Percentiles rank a stretch among this genome's conserved stretches.
phyloP scores from a whole-genome alignment of 2,113 vertebrate species.

The Rhinopomastus cyanomelas region DNA sequence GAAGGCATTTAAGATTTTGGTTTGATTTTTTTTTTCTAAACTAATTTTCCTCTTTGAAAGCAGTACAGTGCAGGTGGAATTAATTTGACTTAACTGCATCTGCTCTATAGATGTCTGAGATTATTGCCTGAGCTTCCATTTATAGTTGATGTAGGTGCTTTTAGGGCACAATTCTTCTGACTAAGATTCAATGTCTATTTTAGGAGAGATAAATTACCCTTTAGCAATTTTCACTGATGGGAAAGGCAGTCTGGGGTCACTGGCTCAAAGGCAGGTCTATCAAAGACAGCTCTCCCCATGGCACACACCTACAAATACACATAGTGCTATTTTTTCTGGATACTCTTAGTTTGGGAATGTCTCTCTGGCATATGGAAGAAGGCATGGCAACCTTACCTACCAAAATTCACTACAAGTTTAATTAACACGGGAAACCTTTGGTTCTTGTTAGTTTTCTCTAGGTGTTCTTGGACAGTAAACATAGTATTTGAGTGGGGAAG shows the following conservation, averaged over 20 bases:
- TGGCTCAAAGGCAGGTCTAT: not conserved
- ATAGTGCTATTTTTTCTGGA: not conserved
- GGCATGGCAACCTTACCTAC: not conserved
- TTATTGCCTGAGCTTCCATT: not conserved
- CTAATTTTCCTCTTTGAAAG: not conserved
- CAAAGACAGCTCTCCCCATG: not conserved
- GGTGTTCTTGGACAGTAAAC: not conserved
- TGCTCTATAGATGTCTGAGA: not conserved
- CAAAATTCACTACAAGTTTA: not conserved
- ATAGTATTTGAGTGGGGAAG: rapidly evolving
- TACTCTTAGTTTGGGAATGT: not conserved
- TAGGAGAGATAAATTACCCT: not conserved
- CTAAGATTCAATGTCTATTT: not conserved
- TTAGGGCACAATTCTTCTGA: not conserved
- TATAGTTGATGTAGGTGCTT: not conserved
- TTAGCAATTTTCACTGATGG: not conserved
- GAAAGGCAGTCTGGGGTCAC: not conserved
- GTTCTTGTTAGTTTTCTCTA: not conserved
- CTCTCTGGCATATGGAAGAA: not conserved
- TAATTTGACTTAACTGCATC: not conserved
- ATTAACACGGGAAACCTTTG: not conserved
- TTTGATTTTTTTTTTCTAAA: not conserved
- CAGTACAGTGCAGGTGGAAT: not conserved
- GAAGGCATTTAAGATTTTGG: not conserved
- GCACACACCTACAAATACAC: not conserved